Evolutionary conservation across 35 echinoderm and acorn worm genomes (phyloP).

Genomic region (Hemicentrotus pulcherrimus): DNA sequence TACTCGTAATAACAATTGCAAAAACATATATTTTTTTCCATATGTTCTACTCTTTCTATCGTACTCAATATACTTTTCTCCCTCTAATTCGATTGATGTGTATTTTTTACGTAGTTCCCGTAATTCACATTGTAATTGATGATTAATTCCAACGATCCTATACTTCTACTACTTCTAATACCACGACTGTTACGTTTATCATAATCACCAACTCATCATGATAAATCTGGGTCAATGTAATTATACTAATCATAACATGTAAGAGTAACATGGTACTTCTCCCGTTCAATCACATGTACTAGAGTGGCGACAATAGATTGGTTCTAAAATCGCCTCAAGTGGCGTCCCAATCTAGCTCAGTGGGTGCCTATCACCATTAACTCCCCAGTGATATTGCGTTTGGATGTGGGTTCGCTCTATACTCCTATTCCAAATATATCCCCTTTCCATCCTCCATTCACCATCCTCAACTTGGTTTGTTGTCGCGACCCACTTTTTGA

Average conservation of each 20-base stretch:
- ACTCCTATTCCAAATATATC: constrained; percentile 5
- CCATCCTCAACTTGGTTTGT: neutral
- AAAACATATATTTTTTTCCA: no score
- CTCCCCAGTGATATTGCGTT: neutral
- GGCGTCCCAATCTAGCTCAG: neutral
- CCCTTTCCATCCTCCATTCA: neutral
- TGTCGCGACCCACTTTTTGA: neutral
- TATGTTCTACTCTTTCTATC: no score
- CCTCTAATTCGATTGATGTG: no score
- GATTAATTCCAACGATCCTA: no score
- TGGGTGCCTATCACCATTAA: neutral
- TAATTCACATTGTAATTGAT: no score
- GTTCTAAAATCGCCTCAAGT: neutral
- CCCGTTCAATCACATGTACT: neutral
- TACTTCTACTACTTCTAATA: neutral
- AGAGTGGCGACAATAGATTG: neutral
- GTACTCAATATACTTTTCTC: no score
- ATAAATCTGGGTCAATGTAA: neutral
- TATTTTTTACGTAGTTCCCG: no score
- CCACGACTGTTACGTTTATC: neutral
- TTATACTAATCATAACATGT: neutral
- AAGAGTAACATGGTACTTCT: neutral
- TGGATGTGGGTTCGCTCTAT: neutral
- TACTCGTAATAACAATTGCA: no score
- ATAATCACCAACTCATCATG: neutral